phyloP scores from a whole-genome alignment of 2,113 vertebrate genomes.

The Procavia capensis region DNA sequence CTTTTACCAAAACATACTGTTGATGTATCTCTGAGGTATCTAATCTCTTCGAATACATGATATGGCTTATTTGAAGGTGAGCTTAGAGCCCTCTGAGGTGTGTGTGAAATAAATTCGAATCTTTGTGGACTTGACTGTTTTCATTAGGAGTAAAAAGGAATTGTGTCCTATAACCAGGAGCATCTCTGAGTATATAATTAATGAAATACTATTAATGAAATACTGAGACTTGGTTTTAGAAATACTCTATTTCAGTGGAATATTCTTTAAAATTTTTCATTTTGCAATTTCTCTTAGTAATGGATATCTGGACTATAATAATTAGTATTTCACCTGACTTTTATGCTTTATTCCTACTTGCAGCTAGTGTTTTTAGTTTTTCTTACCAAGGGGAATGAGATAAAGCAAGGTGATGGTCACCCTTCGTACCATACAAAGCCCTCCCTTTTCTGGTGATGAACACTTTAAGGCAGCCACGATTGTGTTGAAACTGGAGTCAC shows the following conservation, averaged over 20 bases:
- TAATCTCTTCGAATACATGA: neutral
- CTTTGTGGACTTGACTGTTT: neutral
- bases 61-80: neutral
- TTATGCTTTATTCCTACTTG: neutral
- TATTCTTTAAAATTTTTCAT: neutral
- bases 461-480: neutral
- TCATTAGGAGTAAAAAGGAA: neutral
- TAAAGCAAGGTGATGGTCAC: neutral
- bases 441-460: neutral
- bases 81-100: neutral
- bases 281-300: neutral
- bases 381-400: neutral
- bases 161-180: neutral
- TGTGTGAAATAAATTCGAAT: neutral
- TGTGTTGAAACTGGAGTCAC: neutral
- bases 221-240: neutral
- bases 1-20: neutral
- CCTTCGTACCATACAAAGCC: neutral
- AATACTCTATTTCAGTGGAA: neutral
- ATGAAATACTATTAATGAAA: neutral
- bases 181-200: neutral
- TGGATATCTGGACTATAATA: neutral
- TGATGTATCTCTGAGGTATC: neutral
- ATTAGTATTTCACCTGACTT: neutral
- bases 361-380: constrained; percentile 11